Evolutionary conservation across 1,140 invertebrate genomes (phyloP), one percentile per base, ranked within the genome.

Genomic region (Bilobella aurantiaca): DNA sequence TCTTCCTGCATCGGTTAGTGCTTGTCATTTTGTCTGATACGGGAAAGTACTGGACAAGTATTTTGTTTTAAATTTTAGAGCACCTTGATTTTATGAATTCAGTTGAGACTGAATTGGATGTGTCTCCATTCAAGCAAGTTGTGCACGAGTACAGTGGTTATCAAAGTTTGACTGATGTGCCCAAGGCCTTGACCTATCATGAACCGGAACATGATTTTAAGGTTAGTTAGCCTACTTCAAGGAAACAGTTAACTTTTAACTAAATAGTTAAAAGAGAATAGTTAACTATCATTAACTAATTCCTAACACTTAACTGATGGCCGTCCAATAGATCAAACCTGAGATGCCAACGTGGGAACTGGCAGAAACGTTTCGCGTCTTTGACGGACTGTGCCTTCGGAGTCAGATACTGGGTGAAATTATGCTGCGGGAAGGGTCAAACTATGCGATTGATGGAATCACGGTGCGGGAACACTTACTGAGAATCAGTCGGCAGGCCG

Each of bases 141-240:
- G 85, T 94, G 75, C 90, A 96, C 77, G 89, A 93, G 75, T 93
- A 92, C 75, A 90, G 91, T 75, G 91, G 92, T 56, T 97, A 96
- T 79, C 91, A 96, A 80, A 95, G 91, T 77, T 82, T 98, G n/a
- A 96, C 93, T 0, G 93, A 97, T 80, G 90, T 97, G 5, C 92
- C 93, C n/a, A 87, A 86, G 74, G 85, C 88, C 1, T 78, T 88
- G 8, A 81, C 85, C 23, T 89, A 88, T 75, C 77, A 80, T 30
- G 88, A 90, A 76, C 81, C 84, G 49, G 75, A 82, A 34, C 76
- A 80, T 61, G 80, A 84, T 74, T 83, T 80, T 73, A 79, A 80
- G 63, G 86, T 87, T 75, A 80, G 76, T 8, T 3, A 58, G 12
- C 12, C 2, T 29, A 27, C 30, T 30, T 58, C 27, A 18, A 62